Conservation (phyloP, 2,113 vertebrate genomes). For the Nothoprocta perdicaria region DNA sequence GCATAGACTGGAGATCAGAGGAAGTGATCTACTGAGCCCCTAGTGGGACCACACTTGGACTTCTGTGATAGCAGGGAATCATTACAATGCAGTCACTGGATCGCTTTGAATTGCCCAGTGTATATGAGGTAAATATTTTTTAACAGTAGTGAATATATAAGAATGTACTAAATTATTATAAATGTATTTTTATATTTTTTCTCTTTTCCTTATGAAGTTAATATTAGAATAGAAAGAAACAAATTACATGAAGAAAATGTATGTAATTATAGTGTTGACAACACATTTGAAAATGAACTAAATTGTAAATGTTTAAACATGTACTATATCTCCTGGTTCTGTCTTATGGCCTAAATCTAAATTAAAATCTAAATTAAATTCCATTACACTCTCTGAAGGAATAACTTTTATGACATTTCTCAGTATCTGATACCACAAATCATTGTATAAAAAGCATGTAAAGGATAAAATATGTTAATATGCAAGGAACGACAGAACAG, state of each 20-base stretch:
- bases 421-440: background rate
- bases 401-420: background rate
- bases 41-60: background rate
- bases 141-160: background rate
- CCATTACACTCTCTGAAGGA: background rate
- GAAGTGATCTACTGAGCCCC: background rate
- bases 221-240: background rate
- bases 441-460: accelerated
- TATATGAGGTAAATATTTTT: background rate
- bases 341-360: background rate
- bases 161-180: background rate
- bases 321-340: background rate
- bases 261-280: background rate
- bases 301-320: background rate
- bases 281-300: background rate
- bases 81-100: background rate
- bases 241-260: background rate
- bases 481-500: background rate
- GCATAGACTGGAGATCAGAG: too few species aligned
- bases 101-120: background rate
- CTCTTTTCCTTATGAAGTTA: background rate
- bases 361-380: background rate
- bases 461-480: background rate
- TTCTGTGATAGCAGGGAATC: background rate
- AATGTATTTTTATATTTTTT: background rate